These are phyloP conservation scores for Cepaea nemoralis DNA, from an alignment of 1,140 invertebrate species.

Conservation along the genomic window DNA sequence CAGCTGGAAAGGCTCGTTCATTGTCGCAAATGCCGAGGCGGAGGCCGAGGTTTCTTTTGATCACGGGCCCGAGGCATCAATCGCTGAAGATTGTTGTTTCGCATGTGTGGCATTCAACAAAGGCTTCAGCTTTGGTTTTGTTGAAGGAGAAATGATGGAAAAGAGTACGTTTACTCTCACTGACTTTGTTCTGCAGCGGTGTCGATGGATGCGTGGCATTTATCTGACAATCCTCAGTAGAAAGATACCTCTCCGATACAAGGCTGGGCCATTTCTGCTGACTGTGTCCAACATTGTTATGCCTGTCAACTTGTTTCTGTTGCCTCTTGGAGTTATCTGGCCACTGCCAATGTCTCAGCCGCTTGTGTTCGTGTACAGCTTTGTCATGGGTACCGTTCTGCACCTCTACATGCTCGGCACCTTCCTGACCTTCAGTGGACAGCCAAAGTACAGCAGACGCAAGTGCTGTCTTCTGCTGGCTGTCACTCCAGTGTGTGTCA, in stretches of 20 bases:
- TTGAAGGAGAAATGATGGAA: conserved; percentile 92
- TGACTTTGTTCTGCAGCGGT: conserved; percentile 95
- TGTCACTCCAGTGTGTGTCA: conserved; percentile 86
- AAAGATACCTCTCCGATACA: conserved; percentile 85
- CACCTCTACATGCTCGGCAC: conserved; percentile 98
- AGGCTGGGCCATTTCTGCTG: conserved; percentile 87
- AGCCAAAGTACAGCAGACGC: conserved; percentile 85
- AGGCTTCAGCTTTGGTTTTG: conserved; percentile 73
- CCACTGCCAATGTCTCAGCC: conserved; percentile 83
- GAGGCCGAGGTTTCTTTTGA: conserved; percentile 93
- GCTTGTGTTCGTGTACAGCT: conserved; percentile 88
- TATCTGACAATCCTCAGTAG: conserved; percentile 92
- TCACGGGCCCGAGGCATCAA: conserved; percentile 93
- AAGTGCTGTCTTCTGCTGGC: conserved; percentile 85
- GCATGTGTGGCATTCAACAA: conserved; percentile 84
- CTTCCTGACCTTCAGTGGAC: conserved; percentile 91
- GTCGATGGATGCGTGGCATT: conserved; percentile 97
- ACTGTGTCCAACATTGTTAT: conserved; percentile 96
- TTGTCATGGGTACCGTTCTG: conserved; percentile 89
- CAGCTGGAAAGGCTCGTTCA: conserved; percentile 86
- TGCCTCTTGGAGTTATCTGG: conserved; percentile 85
- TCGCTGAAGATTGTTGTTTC: conserved; percentile 97
- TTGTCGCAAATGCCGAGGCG: conserved; percentile 82
- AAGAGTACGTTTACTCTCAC: conserved; percentile 94
- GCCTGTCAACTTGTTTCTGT: conserved; percentile 90